Evolutionary conservation across 2,113 vertebrate species (phyloP).

Genomic region (Rhinichthys klamathensis): DNA sequence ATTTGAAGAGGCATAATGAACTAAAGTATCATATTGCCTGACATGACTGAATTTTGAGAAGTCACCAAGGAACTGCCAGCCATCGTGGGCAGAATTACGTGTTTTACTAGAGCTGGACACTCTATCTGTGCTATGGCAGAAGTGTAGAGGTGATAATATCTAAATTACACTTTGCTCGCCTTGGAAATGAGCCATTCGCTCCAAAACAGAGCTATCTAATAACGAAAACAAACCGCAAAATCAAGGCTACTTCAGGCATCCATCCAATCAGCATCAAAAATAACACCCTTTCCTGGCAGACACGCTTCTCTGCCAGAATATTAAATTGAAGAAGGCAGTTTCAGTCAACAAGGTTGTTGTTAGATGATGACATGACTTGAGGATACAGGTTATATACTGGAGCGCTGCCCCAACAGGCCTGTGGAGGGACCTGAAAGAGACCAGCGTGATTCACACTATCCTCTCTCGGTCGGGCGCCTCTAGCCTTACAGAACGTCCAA

Average conservation of each 20-base stretch:
- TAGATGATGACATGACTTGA: slow-evolving; percentile 25
- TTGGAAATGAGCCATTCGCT: slow-evolving; percentile 7
- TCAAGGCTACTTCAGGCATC: slow-evolving; percentile 26
- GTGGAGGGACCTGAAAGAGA: slow-evolving; percentile 19
- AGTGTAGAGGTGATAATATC: slow-evolving; percentile 21
- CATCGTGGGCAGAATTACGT: slow-evolving; percentile 14
- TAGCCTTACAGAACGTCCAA: slow-evolving; percentile 21
- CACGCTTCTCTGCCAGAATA: slow-evolving; percentile 17
- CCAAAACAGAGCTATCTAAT: slow-evolving; percentile 27
- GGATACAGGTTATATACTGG: neutral
- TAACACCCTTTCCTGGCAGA: slow-evolving; percentile 19
- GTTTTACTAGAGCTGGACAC: slow-evolving; percentile 37
- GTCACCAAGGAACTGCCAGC: slow-evolving; percentile 25
- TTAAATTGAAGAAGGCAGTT: neutral
- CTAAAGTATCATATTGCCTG: neutral
- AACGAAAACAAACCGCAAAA: slow-evolving; percentile 33
- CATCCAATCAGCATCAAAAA: slow-evolving; percentile 26
- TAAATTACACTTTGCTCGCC: neutral
- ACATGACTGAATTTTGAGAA: neutral
- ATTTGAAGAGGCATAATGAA: slow-evolving; percentile 2
- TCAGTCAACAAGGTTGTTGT: slow-evolving; percentile 12
- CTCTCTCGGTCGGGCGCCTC: neutral
- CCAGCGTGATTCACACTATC: slow-evolving; percentile 7
- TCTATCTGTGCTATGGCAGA: slow-evolving; percentile 37
- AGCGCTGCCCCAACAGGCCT: neutral